Base-by-base conservation (phyloP, 2,113 vertebrate genomes). In the Panthera uncia region DNA sequence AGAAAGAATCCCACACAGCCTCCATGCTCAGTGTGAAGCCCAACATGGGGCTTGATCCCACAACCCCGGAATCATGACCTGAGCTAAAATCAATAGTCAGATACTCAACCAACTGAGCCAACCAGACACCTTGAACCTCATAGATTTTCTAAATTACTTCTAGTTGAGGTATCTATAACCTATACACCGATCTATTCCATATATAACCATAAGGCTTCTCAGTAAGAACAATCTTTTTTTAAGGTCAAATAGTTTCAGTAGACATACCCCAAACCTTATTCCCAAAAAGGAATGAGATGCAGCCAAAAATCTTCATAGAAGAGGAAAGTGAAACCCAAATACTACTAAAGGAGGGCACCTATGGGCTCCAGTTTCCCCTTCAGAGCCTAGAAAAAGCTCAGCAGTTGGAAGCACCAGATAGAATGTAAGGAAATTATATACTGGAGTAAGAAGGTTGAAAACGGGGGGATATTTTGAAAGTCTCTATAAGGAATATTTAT, bases 191-290 rank as follows among this genome's bases (percentile, higher is more conserved):
- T n/a, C 23, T 92, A 41, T 50, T 74, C 33, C 41, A 86, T 57
- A 69, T 45, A 36, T 38, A 89, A 85, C 1, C 21, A 61, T 66
- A 84, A 85, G 61, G 4, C n/a, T 92, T 84, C 41, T 94, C 38
- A 96, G 15, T 79, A 89, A 86, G 19, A 16, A 13, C 12, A 78
- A 2, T 41, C 36, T 78, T 73, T 83, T 68, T 19, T 90, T 71
- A 96, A 94, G 12, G 86, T 29, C 18, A 61, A 95, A 9, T 97
- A 78, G 52, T 73, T 84, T 96, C 88, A 66, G 33, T 52, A 84
- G 73, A 78, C 29, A 82, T 41, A 45, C 12, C 2, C 38, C 55
- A 79, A 91, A 89, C 7, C 33, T 23, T 31, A 48, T n/a, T 65
- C 33, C 45, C 23, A 93, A 5, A 19, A 78, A 81, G 25, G 95